Conservation (phyloP, 2,888 invertebrate species). For the Eurois occulta region DNA sequence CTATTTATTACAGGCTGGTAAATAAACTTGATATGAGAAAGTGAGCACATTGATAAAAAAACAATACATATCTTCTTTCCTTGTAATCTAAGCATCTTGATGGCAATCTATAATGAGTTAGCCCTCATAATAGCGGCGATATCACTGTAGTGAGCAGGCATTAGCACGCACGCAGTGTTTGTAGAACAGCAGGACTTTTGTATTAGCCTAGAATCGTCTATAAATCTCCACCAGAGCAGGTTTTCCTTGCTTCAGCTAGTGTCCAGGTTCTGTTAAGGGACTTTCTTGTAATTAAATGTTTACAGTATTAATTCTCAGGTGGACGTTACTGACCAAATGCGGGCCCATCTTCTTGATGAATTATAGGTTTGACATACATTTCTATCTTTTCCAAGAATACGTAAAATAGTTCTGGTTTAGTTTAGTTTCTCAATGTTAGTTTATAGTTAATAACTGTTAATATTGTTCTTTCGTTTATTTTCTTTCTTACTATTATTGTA, state of each 20-base stretch:
- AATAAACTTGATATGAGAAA: conserved; percentile 28
- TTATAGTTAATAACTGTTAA: too few species aligned
- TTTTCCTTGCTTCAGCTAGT: neutral
- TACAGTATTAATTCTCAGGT: neutral
- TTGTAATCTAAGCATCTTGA: neutral
- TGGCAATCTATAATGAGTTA: neutral
- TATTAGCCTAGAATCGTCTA: neutral
- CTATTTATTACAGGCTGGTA: conserved; percentile 36
- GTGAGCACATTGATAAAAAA: neutral
- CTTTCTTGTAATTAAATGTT: neutral
- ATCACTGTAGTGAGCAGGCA: neutral
- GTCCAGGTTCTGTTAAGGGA: neutral
- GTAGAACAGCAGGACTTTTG: neutral
- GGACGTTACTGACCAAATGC: neutral
- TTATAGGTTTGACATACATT: too few species aligned
- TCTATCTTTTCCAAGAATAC: neutral
- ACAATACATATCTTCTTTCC: neutral
- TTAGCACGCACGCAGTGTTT: neutral
- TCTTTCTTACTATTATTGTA: neutral
- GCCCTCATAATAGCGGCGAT: neutral
- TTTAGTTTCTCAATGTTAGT: too few species aligned
- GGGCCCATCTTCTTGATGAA: neutral
- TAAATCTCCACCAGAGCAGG: neutral
- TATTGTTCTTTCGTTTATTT: too few species aligned
- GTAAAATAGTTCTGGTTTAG: too few species aligned